Evolutionary conservation across 2,888 invertebrate genomes (phyloP).

Genomic region (Ophonus ardosiacus): DNA sequence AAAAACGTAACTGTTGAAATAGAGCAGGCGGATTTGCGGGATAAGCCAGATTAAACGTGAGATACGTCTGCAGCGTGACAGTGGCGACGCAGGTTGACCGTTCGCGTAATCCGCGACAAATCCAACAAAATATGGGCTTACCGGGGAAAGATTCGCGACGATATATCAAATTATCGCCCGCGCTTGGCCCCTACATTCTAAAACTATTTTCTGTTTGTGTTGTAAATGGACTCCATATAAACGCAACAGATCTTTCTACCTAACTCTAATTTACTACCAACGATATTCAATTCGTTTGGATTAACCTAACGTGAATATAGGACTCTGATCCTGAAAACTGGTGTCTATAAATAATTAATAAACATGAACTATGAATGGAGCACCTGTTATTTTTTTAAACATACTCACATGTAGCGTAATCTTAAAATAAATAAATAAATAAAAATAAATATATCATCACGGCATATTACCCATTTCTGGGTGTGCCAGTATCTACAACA

Average conservation of each 20-base stretch:
- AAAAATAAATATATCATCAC: too few species aligned
- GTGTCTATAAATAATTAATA: too few species aligned
- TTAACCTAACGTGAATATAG: too few species aligned
- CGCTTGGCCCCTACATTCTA: neutral
- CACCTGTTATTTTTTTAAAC: too few species aligned
- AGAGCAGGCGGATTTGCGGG: constrained; percentile 66
- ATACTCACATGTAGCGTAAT: too few species aligned
- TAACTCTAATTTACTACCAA: neutral
- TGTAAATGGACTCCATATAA: neutral
- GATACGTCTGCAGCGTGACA: constrained; percentile 72
- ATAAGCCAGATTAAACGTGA: constrained; percentile 76
- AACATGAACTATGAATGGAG: too few species aligned
- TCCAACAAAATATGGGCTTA: constrained; percentile 73
- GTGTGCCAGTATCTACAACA: too few species aligned
- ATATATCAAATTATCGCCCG: constrained; percentile 64
- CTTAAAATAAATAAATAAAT: too few species aligned
- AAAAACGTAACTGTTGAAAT: constrained; percentile 54
- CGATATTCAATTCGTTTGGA: too few species aligned
- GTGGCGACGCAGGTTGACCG: constrained; percentile 70
- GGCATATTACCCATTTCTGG: too few species aligned
- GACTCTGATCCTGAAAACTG: too few species aligned
- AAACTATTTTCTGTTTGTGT: constrained; percentile 30
- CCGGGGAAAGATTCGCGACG: constrained; percentile 68
- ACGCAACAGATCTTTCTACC: neutral
- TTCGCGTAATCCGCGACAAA: constrained; percentile 72